Percentiles rank a stretch among this genome's conserved stretches.
Conservation (phyloP, 2,888 invertebrate species). For the Drosophila nigricruria region DNA sequence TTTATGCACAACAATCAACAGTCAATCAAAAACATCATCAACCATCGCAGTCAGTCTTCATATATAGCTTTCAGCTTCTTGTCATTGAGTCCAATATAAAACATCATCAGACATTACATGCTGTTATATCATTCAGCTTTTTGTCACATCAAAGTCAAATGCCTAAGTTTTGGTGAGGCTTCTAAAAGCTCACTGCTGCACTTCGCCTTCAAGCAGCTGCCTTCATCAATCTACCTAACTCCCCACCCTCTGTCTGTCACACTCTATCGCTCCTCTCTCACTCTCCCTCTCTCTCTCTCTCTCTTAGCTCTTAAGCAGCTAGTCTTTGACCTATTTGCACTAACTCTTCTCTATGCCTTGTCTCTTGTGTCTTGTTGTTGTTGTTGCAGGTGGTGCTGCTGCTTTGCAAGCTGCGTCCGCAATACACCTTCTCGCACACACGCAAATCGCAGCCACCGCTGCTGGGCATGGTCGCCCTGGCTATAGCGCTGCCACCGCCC, state of each 20-base stretch:
- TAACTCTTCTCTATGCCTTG: neutral
- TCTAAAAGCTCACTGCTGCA: conserved; percentile 1
- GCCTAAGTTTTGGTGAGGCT: too few species aligned
- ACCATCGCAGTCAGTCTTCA: neutral
- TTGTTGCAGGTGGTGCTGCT: conserved; percentile 93
- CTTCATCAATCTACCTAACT: too few species aligned
- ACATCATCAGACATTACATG: neutral
- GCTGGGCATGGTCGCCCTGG: conserved; percentile 97
- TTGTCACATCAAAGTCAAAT: neutral
- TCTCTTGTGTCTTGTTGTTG: conserved; percentile 1
- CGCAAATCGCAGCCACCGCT: conserved; percentile 94
- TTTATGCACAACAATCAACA: neutral
- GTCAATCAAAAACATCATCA: neutral
- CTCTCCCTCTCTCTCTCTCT: neutral
- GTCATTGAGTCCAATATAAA: neutral
- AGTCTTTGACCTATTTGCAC: neutral
- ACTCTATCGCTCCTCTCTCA: neutral
- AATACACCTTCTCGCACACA: conserved; percentile 96
- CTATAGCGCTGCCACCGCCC: conserved; percentile 98
- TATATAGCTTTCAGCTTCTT: conserved; percentile 2
- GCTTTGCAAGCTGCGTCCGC: conserved; percentile 95
- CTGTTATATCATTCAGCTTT: neutral
- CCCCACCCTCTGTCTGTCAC: neutral
- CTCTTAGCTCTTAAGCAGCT: conserved; percentile 2
- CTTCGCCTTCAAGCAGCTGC: neutral